Evolutionary conservation across 23 tunicate genomes (phyloP).

Genomic region (Halocynthia roretzi): DNA sequence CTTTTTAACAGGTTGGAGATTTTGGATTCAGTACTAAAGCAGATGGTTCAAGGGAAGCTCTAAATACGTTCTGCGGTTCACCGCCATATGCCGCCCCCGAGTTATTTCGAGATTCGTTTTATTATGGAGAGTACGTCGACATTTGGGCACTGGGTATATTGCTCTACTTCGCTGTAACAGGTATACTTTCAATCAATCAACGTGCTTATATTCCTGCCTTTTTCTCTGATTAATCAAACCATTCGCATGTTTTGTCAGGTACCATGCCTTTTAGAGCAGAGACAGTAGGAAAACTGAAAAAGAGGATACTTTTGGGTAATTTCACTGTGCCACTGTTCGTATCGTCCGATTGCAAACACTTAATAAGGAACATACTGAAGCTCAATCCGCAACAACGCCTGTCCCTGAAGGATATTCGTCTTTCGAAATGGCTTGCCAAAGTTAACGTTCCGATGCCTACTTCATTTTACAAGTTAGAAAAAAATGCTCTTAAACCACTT

Average conservation of each 20-base stretch:
- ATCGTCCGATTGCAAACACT: slow-evolving; percentile 62
- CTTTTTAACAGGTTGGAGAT: slow-evolving; percentile 64
- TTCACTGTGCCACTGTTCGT: slow-evolving; percentile 58
- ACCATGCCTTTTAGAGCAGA: slow-evolving; percentile 93
- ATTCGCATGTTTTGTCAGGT: slow-evolving; percentile 22
- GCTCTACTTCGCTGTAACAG: slow-evolving; percentile 79
- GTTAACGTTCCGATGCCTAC: slow-evolving; percentile 38
- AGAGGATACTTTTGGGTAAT: slow-evolving; percentile 55
- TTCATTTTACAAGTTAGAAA: slow-evolving; percentile 42
- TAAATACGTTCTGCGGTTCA: slow-evolving; percentile 86
- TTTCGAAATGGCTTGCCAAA: slow-evolving; percentile 49
- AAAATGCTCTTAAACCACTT: too few relatives aligned
- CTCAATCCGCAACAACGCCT: slow-evolving; percentile 34
- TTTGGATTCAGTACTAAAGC: slow-evolving; percentile 90
- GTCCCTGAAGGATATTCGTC: slow-evolving; percentile 45
- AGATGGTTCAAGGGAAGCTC: slow-evolving; percentile 35
- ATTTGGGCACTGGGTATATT: slow-evolving; percentile 89
- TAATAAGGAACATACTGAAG: slow-evolving; percentile 58
- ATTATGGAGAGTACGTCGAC: slow-evolving; percentile 84
- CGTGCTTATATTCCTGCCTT: neutral
- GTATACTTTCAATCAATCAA: slow-evolving; percentile 15
- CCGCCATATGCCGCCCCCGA: slow-evolving; percentile 98
- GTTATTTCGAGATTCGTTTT: slow-evolving; percentile 64
- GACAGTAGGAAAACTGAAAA: slow-evolving; percentile 82
- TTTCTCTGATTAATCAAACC: neutral